phyloP scores from a whole-genome alignment of 2,113 vertebrate genomes.

The Eira barbara region DNA sequence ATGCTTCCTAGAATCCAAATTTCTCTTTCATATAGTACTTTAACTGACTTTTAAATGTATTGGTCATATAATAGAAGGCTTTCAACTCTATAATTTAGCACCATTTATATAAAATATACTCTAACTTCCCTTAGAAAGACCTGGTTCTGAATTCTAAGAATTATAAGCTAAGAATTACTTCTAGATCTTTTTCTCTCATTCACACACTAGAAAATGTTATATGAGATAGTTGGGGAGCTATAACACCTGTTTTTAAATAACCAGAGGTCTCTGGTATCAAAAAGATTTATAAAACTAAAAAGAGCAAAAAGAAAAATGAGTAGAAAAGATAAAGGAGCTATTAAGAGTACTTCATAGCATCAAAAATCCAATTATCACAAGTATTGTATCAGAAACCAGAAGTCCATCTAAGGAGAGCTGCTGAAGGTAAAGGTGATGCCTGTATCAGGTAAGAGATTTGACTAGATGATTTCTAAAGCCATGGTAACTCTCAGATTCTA shows the following conservation, averaged over 20 bases:
- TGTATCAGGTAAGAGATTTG: background rate
- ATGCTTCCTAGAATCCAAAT: constrained; percentile 1
- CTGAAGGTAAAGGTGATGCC: background rate
- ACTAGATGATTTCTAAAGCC: background rate
- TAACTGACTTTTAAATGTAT: background rate
- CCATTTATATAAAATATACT: background rate
- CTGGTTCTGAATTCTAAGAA: constrained; percentile 19
- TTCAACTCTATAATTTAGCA: constrained; percentile 20
- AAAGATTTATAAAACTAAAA: constrained; percentile 20
- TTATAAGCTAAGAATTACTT: background rate
- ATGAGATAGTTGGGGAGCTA: background rate
- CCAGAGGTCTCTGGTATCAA: background rate
- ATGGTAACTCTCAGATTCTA: background rate
- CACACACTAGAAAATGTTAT: background rate
- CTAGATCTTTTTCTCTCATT: constrained; percentile 7
- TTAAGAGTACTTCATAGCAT: background rate
- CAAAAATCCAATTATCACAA: background rate
- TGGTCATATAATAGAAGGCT: background rate
- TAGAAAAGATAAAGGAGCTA: background rate
- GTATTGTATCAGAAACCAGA: background rate
- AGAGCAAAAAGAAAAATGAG: background rate
- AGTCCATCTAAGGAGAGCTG: background rate
- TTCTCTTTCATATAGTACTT: background rate
- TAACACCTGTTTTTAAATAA: background rate
- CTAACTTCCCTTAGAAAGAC: background rate